A percentile compares a stretch with the other conserved stretches of the same genome.
Conservation (phyloP, 2,888 invertebrate genomes). For the Lordiphosa andalusiaca region DNA sequence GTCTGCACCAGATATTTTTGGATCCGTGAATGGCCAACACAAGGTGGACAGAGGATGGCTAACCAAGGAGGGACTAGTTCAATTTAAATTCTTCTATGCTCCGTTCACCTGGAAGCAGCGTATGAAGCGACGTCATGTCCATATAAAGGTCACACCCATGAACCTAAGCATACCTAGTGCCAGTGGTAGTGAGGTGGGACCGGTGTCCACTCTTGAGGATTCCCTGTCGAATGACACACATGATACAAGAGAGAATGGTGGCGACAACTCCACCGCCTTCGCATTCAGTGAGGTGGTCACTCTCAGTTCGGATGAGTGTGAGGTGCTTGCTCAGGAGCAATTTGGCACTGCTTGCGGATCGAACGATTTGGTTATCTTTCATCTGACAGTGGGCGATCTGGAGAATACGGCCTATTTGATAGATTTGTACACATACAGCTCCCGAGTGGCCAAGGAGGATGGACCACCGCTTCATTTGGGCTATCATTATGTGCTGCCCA, state of each 20-base stretch:
- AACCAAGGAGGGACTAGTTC: constrained; percentile 89
- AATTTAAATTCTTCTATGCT: constrained; percentile 90
- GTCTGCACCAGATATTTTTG: constrained; percentile 83
- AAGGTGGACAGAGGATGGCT: constrained; percentile 91
- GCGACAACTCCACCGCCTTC: constrained; percentile 79
- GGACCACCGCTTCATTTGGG: constrained; percentile 93
- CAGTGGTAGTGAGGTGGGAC: constrained; percentile 43
- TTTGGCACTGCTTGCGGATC: constrained; percentile 89
- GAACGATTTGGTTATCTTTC: constrained; percentile 89
- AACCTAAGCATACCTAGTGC: constrained; percentile 83
- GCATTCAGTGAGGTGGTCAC: constrained; percentile 85
- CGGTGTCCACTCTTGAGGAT: constrained; percentile 82
- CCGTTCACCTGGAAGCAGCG: constrained; percentile 89
- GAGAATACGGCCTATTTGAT: constrained; percentile 90
- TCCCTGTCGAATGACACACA: constrained; percentile 83
- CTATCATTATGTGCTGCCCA: constrained; percentile 93
- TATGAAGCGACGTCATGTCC: constrained; percentile 85
- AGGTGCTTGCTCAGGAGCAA: constrained; percentile 87
- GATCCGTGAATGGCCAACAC: constrained; percentile 82
- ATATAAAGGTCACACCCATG: constrained; percentile 89
- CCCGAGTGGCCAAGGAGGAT: constrained; percentile 82
- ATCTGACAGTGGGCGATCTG: constrained; percentile 87
- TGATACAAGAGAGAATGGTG: constrained; percentile 83
- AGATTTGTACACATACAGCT: constrained; percentile 90
- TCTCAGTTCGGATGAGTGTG: constrained; percentile 85